Evolutionary conservation across 2,888 invertebrate species (phyloP), one percentile per base, ranked within the genome.

Genomic region (Coleophora deauratella): DNA sequence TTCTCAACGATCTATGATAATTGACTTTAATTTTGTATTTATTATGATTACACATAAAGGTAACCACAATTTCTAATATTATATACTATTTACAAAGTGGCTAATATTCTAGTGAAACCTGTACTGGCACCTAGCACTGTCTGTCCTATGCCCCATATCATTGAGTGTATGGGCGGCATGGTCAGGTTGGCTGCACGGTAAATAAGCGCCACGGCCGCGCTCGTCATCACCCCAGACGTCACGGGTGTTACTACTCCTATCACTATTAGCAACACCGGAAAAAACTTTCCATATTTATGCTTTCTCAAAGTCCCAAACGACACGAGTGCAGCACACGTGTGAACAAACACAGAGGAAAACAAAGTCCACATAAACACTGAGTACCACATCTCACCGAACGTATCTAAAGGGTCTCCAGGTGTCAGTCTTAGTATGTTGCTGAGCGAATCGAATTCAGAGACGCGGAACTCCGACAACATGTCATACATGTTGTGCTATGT

Each of bases 281-380:
- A 96, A 82, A 96, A 98, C 67, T 97, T 94, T 49, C 97, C 98
- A 75, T 95, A 94, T 79, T 94, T 95, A 77, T 98, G 98, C 87
- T 96, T 97, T 47, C 97, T 89, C 57, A 98, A 87, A 37, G 96
- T 96, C 49, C 93, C 93, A 71, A 98, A 96, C 37, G 97, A 95
- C 54, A 98, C 94, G 40, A 94, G 82, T 41, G 95, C 95, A 43
- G 97, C 97, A 70, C 96, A 92, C 40, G 91, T 92, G 77, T 98
- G 97, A 53, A 98, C 94, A 69, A 97, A 91, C 63, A 97, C 90
- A 38, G 97, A 98, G 10, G 97, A 97, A 73, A 96, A 95, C 64
- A 98, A 87, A 45, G 96, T 95, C 97, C 97, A 98, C 62, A 98
- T 87, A 84, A 98, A 98, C 71, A 98, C 93, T 69, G 96, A 94